Conservation (phyloP, 2,113 vertebrate species). For the Paedocypris sp. region DNA sequence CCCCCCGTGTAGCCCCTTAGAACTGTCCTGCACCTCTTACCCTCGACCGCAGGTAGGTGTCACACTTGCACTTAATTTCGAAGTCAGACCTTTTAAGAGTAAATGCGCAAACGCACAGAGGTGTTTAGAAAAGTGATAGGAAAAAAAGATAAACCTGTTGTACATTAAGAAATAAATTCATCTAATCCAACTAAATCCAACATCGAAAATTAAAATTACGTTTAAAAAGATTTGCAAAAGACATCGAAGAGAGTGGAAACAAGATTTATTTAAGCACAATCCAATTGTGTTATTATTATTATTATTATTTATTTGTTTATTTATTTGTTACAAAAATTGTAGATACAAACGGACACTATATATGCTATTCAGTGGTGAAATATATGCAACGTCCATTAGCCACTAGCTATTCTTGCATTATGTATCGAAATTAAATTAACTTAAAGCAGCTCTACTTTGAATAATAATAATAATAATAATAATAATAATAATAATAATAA, state of each 20-base stretch:
- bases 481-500: not conserved
- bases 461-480: not conserved
- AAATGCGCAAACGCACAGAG: slow-evolving; percentile 49
- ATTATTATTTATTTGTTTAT: no score
- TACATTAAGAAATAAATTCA: not conserved
- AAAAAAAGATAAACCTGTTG: not conserved
- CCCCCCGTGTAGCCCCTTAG: slow-evolving; percentile 26
- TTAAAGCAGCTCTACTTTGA: not conserved
- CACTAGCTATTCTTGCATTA: no score
- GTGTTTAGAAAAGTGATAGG: slow-evolving; percentile 31
- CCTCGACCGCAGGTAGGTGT: slow-evolving; percentile 92
- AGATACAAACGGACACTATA: no score
- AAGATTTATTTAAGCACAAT: not conserved
- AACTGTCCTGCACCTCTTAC: slow-evolving; percentile 62
- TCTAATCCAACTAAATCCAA: no score
- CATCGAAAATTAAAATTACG: not conserved
- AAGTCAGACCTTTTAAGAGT: slow-evolving; percentile 26
- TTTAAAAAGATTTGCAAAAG: no score
- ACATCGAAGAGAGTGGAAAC: not conserved
- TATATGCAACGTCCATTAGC: no score
- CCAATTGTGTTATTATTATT: not conserved
- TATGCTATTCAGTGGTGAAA: no score
- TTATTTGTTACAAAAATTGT: no score
- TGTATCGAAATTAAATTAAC: not conserved
- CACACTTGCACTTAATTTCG: slow-evolving; percentile 89